Conservation (phyloP, 2,888 invertebrate species). For the Diogma glabrata region DNA sequence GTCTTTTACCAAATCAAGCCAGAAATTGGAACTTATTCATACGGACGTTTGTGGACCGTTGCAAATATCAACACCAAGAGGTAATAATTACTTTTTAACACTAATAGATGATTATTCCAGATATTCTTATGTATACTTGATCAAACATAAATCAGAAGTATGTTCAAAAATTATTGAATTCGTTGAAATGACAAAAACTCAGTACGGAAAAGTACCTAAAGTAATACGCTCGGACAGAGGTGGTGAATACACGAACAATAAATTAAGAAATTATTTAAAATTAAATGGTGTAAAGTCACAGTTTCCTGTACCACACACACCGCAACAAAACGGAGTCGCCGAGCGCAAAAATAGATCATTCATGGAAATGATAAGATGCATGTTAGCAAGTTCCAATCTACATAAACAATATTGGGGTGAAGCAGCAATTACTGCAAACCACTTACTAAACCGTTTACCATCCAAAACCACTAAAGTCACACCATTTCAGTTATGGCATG, state of each 20-base stretch:
- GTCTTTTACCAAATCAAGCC: background rate
- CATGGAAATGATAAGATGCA: too few species aligned
- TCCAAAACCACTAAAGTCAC: too few species aligned
- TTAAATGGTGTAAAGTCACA: background rate
- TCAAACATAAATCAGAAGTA: background rate
- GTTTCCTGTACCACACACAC: background rate
- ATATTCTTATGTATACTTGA: background rate
- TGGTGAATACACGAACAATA: too few species aligned
- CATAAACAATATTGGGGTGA: background rate
- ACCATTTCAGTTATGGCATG: background rate
- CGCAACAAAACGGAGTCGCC: background rate
- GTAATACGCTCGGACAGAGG: too few species aligned
- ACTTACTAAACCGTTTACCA: background rate
- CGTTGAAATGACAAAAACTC: too few species aligned
- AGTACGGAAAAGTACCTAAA: too few species aligned
- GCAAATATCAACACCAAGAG: background rate
- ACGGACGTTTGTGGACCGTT: slow-evolving; percentile 7
- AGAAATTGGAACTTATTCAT: slow-evolving; percentile 2
- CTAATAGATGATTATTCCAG: background rate
- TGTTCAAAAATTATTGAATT: background rate
- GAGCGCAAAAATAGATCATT: too few species aligned
- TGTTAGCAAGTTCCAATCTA: too few species aligned
- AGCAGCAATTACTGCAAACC: background rate
- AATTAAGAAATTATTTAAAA: background rate
- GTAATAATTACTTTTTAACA: slow-evolving; percentile 5